Percentiles rank a stretch among this genome's conserved stretches.
Conservation (phyloP, 2,797 vertebrate species). For the Numenius phaeopus region DNA sequence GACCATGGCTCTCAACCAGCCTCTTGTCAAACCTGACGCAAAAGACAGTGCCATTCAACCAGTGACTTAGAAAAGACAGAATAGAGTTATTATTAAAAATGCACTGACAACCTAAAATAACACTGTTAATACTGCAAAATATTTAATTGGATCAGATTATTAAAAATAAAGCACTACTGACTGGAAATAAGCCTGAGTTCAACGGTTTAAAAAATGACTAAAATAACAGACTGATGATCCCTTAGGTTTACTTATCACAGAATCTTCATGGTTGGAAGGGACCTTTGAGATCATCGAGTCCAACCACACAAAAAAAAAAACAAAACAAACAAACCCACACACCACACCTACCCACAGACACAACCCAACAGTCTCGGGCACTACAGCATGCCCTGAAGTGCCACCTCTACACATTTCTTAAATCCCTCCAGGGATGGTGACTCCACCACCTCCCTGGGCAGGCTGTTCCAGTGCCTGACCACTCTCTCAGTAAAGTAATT, state of each 20-base stretch:
- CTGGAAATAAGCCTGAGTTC: neutral
- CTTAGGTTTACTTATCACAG: neutral
- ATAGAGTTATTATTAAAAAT: neutral
- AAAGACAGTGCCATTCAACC: neutral
- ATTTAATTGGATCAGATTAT: neutral
- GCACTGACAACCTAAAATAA: neutral
- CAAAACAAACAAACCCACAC: too few species aligned
- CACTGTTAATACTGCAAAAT: neutral
- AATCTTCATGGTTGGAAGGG: too few species aligned
- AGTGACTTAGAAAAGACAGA: neutral
- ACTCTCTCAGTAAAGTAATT: too few species aligned
- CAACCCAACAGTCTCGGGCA: too few species aligned
- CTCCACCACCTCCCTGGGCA: too few species aligned
- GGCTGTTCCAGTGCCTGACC: too few species aligned
- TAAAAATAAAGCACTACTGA: neutral
- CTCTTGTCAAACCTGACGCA: neutral
- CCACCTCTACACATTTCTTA: too few species aligned
- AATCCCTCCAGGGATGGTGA: too few species aligned
- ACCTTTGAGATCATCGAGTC: too few species aligned
- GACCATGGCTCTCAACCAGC: neutral
- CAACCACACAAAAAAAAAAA: too few species aligned
- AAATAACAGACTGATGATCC: neutral
- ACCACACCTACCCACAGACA: too few species aligned
- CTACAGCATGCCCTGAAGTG: too few species aligned
- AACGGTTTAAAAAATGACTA: neutral